A percentile compares a stretch with the other conserved stretches of the same genome.
Evolutionary conservation across 1,140 invertebrate genomes (phyloP).

Genomic region (Scylla paramamosain): DNA sequence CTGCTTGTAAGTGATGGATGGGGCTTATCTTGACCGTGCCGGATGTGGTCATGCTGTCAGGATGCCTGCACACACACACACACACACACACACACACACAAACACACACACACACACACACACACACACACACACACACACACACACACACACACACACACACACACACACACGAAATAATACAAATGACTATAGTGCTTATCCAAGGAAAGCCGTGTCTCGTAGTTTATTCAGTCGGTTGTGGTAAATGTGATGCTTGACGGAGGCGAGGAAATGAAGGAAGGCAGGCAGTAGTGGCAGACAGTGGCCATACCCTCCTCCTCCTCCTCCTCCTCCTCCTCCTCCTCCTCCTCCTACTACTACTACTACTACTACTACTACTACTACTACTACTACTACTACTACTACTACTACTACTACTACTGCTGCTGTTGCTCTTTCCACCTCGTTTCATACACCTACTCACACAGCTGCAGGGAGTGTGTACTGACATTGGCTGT

Average conservation of each 20-base stretch:
- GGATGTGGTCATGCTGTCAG: neutral
- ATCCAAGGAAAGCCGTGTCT: too few species aligned
- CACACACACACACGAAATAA: neutral
- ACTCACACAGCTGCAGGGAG: too few species aligned
- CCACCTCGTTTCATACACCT: too few species aligned
- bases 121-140: slow-evolving; percentile 2
- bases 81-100: slow-evolving; percentile 35
- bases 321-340: too few species aligned
- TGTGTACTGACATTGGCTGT: too few species aligned
- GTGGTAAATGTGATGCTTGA: too few species aligned
- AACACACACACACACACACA: neutral
- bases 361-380: neutral
- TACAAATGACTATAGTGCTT: neutral
- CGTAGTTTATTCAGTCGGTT: too few species aligned
- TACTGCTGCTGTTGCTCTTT: neutral
- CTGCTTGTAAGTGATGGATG: neutral
- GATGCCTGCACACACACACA: neutral
- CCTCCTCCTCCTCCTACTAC: too few species aligned
- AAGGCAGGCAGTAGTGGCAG: too few species aligned
- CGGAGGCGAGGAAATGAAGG: too few species aligned
- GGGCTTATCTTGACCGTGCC: neutral
- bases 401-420: neutral
- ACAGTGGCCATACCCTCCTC: too few species aligned
- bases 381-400: too few species aligned
- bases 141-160: slow-evolving; percentile 42